Evolutionary conservation across 2,888 invertebrate species (phyloP), one percentile per base, ranked within the genome.

Genomic region (Dicranocentrus wangi): DNA sequence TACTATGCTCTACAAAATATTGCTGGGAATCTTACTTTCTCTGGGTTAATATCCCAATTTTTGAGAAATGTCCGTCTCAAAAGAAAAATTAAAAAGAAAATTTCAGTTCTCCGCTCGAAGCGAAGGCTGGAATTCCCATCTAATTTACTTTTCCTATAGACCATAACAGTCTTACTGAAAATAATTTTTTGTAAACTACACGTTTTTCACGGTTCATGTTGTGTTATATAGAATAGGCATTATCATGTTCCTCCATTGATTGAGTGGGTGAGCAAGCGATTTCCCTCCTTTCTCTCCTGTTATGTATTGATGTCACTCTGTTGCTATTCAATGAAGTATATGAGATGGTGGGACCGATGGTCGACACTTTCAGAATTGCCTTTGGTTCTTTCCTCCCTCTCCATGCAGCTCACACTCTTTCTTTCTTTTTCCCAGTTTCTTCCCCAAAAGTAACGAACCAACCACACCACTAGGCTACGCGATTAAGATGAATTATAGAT

Each of bases 401-500:
- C 51, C 39, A 39, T 13, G 39, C 13, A 39, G 13, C 39, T 5
- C 39, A 13, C 39, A 13, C n/a, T 7, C 10, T 51, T 51, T 13
- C 51, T 51, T 13, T 13, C 39, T 39, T 13, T 39, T 39, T 7
- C 39, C 39, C 51, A 8, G 5, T 51, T 51, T 51, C 51, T 51
- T 17, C 17, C 51, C n/a, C 17, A n/a, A n/a, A n/a, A 17, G 51
- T 13, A 51, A 51, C 17, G 10, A 7, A 51, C n/a, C 51, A 10
- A n/a, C 51, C 51, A 51, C 10, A 17, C n/a, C 39, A 5, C 13
- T 5, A 5, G 51, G 17, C 61, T 19, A 61, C 55, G 23, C 71
- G 71, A 71, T 71, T 71, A 71, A 71, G 71, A 71, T 71, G 60
- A 71, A 71, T 71, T 71, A 71, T 71, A 71, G 71, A 71, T 71